Conservation (phyloP, 2,888 invertebrate species). For the Choreutis nemorana region DNA sequence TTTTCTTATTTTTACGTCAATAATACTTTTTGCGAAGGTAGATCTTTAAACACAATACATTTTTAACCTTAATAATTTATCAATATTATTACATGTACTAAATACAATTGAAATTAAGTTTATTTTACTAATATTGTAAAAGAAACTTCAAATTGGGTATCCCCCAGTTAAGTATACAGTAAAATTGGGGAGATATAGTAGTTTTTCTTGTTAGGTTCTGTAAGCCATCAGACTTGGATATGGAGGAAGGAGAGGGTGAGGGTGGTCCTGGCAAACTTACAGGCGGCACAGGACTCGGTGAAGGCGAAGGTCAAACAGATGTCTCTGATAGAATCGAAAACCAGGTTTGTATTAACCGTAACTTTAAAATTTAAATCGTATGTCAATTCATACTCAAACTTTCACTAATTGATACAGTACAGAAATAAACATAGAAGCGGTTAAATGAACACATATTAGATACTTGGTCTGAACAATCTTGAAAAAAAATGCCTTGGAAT, state of each 20-base stretch:
- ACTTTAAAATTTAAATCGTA: too few relatives aligned
- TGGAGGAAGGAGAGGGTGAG: constrained; percentile 76
- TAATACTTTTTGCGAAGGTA: neutral
- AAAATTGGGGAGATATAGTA: neutral
- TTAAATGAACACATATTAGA: too few relatives aligned
- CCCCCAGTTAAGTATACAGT: neutral
- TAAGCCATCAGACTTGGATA: constrained; percentile 84
- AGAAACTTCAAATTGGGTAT: constrained; percentile 1
- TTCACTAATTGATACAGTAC: too few relatives aligned
- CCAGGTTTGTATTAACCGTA: constrained; percentile 41
- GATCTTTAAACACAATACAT: too few relatives aligned
- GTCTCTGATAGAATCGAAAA: constrained; percentile 91
- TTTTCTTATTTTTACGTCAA: constrained; percentile 1
- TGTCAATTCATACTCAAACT: too few relatives aligned
- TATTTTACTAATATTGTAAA: constrained; percentile 2
- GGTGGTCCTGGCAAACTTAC: constrained; percentile 66
- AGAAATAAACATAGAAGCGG: too few relatives aligned
- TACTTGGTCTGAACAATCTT: too few relatives aligned
- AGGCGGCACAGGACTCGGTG: constrained; percentile 89
- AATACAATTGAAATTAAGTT: too few relatives aligned
- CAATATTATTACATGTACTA: too few relatives aligned
- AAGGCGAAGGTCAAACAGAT: constrained; percentile 93
- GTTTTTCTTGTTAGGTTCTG: constrained; percentile 78
- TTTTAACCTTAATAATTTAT: too few relatives aligned
- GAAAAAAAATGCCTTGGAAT: too few relatives aligned